A percentile compares a stretch with the other conserved stretches of the same genome.
Conservation (phyloP, 2,113 vertebrate genomes). For the Brachyhypopomus gauderio region DNA sequence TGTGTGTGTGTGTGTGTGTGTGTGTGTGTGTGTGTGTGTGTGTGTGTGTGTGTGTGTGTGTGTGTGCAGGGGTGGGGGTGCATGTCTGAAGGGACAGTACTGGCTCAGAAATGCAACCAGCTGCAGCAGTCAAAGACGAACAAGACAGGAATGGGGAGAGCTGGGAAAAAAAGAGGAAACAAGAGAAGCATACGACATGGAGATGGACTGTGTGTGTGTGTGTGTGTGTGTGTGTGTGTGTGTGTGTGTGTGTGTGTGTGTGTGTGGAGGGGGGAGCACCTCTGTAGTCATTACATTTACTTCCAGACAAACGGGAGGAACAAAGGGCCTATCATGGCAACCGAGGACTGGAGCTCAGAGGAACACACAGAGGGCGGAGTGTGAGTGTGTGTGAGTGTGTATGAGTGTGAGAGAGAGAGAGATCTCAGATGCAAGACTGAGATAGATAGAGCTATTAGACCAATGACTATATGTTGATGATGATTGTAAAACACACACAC, state of each 20-base stretch:
- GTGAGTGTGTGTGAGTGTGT: slow-evolving; percentile 2
- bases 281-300: slow-evolving; percentile 8
- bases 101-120: slow-evolving; percentile 66
- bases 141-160: slow-evolving; percentile 11
- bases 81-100: slow-evolving; percentile 60
- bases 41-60: slow-evolving; percentile 11
- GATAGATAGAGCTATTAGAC: neutral
- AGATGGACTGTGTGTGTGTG: neutral
- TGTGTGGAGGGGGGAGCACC: neutral
- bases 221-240: slow-evolving; percentile 24
- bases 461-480: neutral
- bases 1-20: slow-evolving; percentile 21
- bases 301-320: slow-evolving; percentile 28
- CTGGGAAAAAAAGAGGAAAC: slow-evolving; percentile 43
- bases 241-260: slow-evolving; percentile 19
- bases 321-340: slow-evolving; percentile 42
- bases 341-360: neutral
- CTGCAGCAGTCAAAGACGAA: slow-evolving; percentile 65
- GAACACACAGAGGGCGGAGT: slow-evolving; percentile 3
- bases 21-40: slow-evolving; percentile 31
- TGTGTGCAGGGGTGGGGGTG: slow-evolving; percentile 26
- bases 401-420: neutral
- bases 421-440: neutral
- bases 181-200: slow-evolving; percentile 52
- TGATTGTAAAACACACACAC: neutral